Evolutionary conservation across 2,888 invertebrate genomes (phyloP).

Genomic region (Heliconius ethilla): DNA sequence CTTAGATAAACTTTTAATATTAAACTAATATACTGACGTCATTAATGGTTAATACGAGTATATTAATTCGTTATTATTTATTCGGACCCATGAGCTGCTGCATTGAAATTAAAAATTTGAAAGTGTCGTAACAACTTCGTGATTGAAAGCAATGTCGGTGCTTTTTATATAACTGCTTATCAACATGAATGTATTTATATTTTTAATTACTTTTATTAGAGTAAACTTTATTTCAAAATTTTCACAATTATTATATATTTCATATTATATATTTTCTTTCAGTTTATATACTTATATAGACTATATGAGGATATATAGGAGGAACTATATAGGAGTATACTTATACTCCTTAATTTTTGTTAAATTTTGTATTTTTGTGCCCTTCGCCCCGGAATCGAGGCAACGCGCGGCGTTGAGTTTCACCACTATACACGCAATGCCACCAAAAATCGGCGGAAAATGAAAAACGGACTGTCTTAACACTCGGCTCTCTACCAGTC

Average conservation of each 20-base stretch:
- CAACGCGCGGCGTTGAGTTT: too few species aligned
- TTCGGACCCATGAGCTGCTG: neutral
- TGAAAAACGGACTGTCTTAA: too few species aligned
- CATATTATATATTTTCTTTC: neutral
- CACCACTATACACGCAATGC: too few species aligned
- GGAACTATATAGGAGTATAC: too few species aligned
- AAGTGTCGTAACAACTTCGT: slow-evolving; percentile 10
- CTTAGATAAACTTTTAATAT: neutral
- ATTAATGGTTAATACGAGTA: neutral
- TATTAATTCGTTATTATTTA: neutral
- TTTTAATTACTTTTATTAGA: neutral
- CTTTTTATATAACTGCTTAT: neutral
- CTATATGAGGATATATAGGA: too few species aligned
- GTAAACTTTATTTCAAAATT: neutral
- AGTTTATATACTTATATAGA: too few species aligned
- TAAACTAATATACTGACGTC: neutral
- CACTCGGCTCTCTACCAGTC: too few species aligned
- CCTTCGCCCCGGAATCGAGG: too few species aligned
- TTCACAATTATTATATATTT: neutral
- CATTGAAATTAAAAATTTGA: neutral
- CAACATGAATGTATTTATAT: neutral
- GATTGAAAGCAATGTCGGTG: slow-evolving; percentile 13
- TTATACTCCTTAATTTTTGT: too few species aligned
- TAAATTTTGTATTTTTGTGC: too few species aligned
- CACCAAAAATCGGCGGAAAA: too few species aligned